Evolutionary conservation across 2,113 vertebrate species (phyloP).

Genomic region (Halichoerus grypus): DNA sequence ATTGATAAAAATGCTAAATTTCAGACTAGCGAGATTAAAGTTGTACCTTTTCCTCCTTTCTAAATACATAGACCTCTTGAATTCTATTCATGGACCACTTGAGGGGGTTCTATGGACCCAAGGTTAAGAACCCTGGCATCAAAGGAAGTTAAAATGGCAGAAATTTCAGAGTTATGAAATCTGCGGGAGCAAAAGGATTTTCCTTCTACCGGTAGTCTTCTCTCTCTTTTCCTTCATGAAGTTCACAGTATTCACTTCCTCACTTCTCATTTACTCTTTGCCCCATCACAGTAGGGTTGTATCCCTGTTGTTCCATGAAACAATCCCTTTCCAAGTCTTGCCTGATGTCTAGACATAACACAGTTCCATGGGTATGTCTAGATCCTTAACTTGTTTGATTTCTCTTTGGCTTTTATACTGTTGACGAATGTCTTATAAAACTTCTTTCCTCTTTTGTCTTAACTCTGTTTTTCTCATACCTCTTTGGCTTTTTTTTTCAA

Average conservation of each 20-base stretch:
- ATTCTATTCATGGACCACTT: not conserved
- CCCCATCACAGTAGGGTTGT: too few species aligned
- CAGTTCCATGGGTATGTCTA: not conserved
- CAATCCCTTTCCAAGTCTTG: not conserved
- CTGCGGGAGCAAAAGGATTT: not conserved
- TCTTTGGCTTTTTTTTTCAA: not conserved
- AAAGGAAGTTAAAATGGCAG: not conserved
- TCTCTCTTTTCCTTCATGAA: not conserved
- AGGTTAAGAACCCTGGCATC: not conserved
- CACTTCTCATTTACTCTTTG: not conserved
- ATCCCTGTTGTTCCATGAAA: not conserved
- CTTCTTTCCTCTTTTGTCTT: not conserved
- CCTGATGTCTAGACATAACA: not conserved
- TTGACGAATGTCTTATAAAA: not conserved
- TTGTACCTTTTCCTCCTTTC: not conserved
- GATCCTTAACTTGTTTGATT: not conserved
- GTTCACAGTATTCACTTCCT: not conserved
- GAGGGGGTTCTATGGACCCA: too few species aligned
- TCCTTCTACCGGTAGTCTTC: not conserved
- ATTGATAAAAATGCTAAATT: constrained; percentile 42
- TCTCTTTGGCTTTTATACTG: not conserved
- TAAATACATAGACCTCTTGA: not conserved
- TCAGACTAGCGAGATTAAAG: not conserved
- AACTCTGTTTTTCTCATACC: not conserved
- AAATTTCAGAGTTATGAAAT: not conserved